These are phyloP conservation scores for Crypturellus tataupa DNA, from an alignment of 2,797 vertebrate genomes.

Conservation along the genomic window DNA sequence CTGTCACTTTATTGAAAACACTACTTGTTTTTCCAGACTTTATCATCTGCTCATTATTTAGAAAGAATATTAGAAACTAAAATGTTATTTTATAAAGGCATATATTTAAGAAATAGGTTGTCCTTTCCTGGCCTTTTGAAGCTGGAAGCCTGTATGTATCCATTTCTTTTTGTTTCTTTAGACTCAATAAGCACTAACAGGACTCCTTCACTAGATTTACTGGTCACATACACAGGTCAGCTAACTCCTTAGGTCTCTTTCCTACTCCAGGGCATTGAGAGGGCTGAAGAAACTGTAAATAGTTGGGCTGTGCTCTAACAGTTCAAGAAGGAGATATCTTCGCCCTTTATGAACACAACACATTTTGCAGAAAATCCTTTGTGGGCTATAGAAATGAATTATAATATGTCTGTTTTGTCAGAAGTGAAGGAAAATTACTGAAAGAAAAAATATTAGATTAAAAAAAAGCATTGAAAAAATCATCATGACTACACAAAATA, in stretches of 20 bases:
- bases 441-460: not conserved
- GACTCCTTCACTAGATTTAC: not conserved
- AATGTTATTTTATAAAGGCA: not conserved
- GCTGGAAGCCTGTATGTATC: not conserved
- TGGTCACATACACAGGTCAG: not conserved
- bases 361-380: not conserved
- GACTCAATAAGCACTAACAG: not conserved
- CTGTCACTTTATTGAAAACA: not conserved
- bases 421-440: rapidly evolving
- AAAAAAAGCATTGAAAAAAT: not conserved
- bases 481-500: not conserved
- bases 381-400: not conserved
- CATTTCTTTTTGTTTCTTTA: not conserved
- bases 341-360: not conserved
- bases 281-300: not conserved
- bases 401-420: not conserved
- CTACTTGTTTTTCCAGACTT: not conserved
- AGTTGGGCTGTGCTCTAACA: not conserved
- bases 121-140: not conserved
- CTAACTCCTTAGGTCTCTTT: not conserved
- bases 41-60: not conserved
- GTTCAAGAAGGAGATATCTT: not conserved
- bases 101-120: not conserved
- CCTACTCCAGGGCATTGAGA: not conserved
- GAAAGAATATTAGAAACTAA: not conserved